A percentile compares a stretch with the other conserved stretches of the same genome.
These are phyloP conservation scores for Plecturocebus donacophilus DNA, from an alignment of 2,113 vertebrate species.

Conservation along the genomic window DNA sequence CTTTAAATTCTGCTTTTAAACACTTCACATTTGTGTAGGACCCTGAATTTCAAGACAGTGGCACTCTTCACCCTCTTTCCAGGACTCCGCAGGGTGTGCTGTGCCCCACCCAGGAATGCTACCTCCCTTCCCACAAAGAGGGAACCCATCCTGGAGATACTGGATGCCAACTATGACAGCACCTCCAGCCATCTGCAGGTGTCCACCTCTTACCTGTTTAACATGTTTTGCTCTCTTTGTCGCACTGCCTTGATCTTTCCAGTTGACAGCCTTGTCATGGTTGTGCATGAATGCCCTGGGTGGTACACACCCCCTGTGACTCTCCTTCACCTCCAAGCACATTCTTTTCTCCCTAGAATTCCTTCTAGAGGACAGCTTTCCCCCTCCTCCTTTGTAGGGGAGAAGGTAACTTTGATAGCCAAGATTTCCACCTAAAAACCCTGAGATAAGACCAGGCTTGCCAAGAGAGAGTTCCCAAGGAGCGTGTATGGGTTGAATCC, in stretches of 20 bases:
- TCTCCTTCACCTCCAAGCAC: background rate
- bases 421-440: background rate
- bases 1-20: no score
- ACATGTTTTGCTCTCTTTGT: accelerated
- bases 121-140: background rate
- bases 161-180: background rate
- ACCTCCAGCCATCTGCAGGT: no score
- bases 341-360: background rate
- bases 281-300: accelerated
- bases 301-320: background rate
- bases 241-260: background rate
- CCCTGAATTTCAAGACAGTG: accelerated
- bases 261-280: no score
- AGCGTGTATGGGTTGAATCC: accelerated
- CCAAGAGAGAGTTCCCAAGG: background rate
- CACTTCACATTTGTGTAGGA: accelerated
- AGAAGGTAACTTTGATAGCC: background rate
- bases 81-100: background rate
- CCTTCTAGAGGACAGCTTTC: background rate
- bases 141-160: accelerated
- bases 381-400: background rate
- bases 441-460: background rate
- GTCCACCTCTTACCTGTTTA: background rate
- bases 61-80: background rate
- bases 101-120: background rate